These are phyloP conservation scores for Neuroscelio doddi DNA, from an alignment of 2,888 invertebrate genomes.

Conservation along the genomic window DNA sequence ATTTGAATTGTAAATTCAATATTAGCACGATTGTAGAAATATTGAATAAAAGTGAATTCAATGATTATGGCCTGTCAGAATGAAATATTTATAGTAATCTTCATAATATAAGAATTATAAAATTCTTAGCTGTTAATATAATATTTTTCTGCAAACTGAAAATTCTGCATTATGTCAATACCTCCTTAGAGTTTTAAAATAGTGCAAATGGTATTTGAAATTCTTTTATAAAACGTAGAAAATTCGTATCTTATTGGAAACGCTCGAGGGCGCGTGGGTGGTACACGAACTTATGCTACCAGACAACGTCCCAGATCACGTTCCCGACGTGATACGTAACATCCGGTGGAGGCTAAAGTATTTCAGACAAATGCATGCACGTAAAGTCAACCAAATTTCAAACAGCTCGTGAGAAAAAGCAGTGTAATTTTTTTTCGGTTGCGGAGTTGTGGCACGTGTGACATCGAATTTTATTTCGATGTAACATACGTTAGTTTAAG, in stretches of 20 bases:
- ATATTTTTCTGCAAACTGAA: neutral
- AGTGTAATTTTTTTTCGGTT: slow-evolving; percentile 5
- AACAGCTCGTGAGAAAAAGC: slow-evolving; percentile 9
- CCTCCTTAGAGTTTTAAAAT: neutral
- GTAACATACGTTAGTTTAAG: neutral
- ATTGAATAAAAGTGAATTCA: no score
- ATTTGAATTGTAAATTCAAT: no score
- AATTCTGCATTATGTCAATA: slow-evolving; percentile 3
- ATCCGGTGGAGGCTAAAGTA: neutral
- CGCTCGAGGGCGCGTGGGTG: slow-evolving; percentile 5
- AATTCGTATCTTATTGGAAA: slow-evolving; percentile 10
- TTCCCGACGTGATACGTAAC: slow-evolving; percentile 1
- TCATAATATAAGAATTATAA: no score
- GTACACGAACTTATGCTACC: slow-evolving; percentile 7
- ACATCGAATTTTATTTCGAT: slow-evolving; percentile 5
- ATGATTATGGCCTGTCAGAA: no score
- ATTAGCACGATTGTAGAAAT: no score
- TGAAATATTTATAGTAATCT: no score
- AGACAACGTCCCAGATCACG: slow-evolving; percentile 12
- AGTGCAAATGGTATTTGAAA: slow-evolving; percentile 11
- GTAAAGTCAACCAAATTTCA: slow-evolving; percentile 11
- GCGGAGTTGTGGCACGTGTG: neutral
- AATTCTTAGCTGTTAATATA: neutral
- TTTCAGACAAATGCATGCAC: slow-evolving; percentile 8
- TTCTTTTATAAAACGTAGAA: slow-evolving; percentile 8